Conservation (phyloP, 2,888 invertebrate species). For the Chrysopilus asiliformis region DNA sequence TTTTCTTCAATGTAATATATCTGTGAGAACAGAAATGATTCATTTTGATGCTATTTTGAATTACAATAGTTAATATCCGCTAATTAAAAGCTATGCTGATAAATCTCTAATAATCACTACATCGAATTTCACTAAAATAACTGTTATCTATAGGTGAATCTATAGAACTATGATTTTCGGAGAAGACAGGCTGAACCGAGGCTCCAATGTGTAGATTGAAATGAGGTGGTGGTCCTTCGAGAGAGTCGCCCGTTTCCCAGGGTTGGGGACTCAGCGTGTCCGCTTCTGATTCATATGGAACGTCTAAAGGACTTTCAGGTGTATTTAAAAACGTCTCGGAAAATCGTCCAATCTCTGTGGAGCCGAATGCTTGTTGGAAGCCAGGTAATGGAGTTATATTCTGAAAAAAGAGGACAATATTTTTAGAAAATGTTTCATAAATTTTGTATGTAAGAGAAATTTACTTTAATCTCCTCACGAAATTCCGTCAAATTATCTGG, state of each 20-base stretch:
- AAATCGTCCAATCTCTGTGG: constrained; percentile 75
- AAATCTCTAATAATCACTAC: constrained; percentile 21
- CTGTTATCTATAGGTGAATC: constrained; percentile 16
- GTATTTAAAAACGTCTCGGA: constrained; percentile 48
- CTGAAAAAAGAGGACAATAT: constrained; percentile 12
- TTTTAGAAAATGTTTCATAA: background rate
- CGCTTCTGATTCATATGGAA: constrained; percentile 19
- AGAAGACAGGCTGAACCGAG: constrained; percentile 19
- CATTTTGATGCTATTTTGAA: no score
- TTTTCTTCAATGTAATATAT: no score
- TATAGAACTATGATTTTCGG: constrained; percentile 14
- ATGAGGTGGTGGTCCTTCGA: constrained; percentile 21
- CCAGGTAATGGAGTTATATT: constrained; percentile 51
- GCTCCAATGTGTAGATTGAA: constrained; percentile 20
- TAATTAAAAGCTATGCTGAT: no score
- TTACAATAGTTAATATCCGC: no score
- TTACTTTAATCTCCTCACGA: constrained; percentile 26
- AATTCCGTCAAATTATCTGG: constrained; percentile 15
- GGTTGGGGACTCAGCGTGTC: constrained; percentile 20
- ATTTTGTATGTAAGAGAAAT: background rate
- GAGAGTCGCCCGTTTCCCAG: constrained; percentile 20
- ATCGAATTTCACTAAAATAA: constrained; percentile 20
- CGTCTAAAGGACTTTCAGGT: constrained; percentile 23
- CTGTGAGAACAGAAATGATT: no score
- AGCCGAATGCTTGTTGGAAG: constrained; percentile 75